phyloP scores from a whole-genome alignment of 2,888 invertebrate species.

The Eurytoma adleriae region DNA sequence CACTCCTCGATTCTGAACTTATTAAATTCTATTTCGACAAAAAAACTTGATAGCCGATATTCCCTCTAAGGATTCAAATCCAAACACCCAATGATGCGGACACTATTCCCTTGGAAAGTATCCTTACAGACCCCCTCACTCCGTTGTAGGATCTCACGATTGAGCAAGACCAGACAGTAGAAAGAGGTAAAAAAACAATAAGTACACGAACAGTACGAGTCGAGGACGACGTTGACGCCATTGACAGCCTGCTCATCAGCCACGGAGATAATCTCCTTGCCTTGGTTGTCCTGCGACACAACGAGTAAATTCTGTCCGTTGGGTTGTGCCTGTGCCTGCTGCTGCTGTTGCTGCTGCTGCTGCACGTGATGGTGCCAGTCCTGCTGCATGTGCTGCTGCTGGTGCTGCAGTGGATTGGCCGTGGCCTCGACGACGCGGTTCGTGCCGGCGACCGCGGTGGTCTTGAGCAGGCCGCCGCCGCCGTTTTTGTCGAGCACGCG shows the following conservation, averaged over 20 bases:
- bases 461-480: slow-evolving; percentile 48
- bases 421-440: slow-evolving; percentile 54
- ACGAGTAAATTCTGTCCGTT: slow-evolving; percentile 58
- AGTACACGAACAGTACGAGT: slow-evolving; percentile 70
- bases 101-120: too few species aligned
- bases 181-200: slow-evolving; percentile 42
- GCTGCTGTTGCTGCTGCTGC: slow-evolving; percentile 17
- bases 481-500: slow-evolving; percentile 38
- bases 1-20: too few species aligned
- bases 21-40: too few species aligned
- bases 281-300: slow-evolving; percentile 66
- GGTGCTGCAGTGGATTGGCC: slow-evolving; percentile 50
- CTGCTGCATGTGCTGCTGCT: slow-evolving; percentile 37
- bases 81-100: not conserved
- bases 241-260: slow-evolving; percentile 64
- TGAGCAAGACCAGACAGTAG: not conserved
- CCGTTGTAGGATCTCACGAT: not conserved
- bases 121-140: not conserved
- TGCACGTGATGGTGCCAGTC: slow-evolving; percentile 18
- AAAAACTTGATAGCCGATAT: too few species aligned
- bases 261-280: slow-evolving; percentile 65
- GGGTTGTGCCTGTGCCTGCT: slow-evolving; percentile 7
- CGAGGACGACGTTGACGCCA: slow-evolving; percentile 64
- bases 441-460: slow-evolving; percentile 48
- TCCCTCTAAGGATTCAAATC: not conserved